phyloP scores from a whole-genome alignment of 2,888 invertebrate genomes.

The Eustalomyia histrio region DNA sequence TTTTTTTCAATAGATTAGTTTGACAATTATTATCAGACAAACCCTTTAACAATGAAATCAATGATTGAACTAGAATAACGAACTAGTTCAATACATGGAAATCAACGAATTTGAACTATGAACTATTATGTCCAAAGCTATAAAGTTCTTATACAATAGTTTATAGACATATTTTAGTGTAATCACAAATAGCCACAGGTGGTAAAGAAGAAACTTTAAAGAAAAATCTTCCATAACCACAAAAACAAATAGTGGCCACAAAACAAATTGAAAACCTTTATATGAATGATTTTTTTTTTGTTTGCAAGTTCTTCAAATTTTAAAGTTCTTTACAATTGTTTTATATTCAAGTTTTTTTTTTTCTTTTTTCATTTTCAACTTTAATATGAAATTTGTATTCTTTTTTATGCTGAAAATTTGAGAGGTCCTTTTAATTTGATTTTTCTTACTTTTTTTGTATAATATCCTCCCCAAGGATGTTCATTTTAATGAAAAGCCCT shows the following conservation, averaged over 20 bases:
- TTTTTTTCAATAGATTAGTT: no score
- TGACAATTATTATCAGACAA: no score
- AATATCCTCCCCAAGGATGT: constrained; percentile 64
- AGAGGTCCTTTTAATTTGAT: constrained; percentile 31
- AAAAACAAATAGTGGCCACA: neutral
- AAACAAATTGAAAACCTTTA: neutral
- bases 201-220: constrained; percentile 67
- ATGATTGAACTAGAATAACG: no score
- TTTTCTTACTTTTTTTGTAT: constrained; percentile 15
- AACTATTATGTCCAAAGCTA: no score
- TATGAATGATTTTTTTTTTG: neutral
- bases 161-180: constrained; percentile 73
- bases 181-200: constrained; percentile 78
- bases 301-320: no score
- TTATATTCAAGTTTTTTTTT: neutral
- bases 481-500: constrained; percentile 59
- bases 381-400: constrained; percentile 18
- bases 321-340: neutral
- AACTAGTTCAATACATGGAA: no score
- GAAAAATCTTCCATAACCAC: neutral
- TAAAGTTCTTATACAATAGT: constrained; percentile 32
- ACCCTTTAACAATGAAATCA: no score
- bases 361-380: constrained; percentile 1
- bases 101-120: no score
- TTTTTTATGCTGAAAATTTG: constrained; percentile 2